These are phyloP conservation scores for Ips typographus DNA, from an alignment of 1,140 invertebrate genomes.

Conservation along the genomic window DNA sequence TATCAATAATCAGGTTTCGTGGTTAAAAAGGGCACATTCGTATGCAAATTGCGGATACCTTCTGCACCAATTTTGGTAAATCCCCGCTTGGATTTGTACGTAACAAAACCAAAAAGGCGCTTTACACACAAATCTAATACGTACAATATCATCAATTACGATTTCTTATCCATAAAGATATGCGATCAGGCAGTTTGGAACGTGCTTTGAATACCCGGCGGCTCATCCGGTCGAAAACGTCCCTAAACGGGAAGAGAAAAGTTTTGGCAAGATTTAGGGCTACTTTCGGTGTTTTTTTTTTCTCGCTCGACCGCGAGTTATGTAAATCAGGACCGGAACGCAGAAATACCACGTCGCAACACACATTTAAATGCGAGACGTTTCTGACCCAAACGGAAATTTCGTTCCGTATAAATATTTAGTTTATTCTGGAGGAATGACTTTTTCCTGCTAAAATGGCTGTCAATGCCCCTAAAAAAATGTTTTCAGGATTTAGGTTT, in stretches of 20 bases:
- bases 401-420: conserved; percentile 9
- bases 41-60: no score
- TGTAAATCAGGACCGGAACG: conserved; percentile 8
- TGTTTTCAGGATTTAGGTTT: no score
- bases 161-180: neutral
- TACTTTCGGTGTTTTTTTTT: conserved; percentile 10
- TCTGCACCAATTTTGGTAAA: no score
- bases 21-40: no score
- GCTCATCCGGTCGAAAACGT: neutral
- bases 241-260: conserved; percentile 1
- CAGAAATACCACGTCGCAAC: conserved; percentile 8
- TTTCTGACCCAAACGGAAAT: neutral
- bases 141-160: neutral
- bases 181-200: neutral
- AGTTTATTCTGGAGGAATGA: neutral
- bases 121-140: no score
- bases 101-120: no score
- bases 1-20: no score
- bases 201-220: conserved; percentile 3
- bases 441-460: no score
- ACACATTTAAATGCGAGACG: conserved; percentile 10
- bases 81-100: no score
- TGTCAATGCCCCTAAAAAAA: no score
- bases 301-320: conserved; percentile 5
- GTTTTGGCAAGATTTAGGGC: conserved; percentile 8